Evolutionary conservation across 2,888 invertebrate genomes (phyloP).

Genomic region (Drosophila trichaetosa): DNA sequence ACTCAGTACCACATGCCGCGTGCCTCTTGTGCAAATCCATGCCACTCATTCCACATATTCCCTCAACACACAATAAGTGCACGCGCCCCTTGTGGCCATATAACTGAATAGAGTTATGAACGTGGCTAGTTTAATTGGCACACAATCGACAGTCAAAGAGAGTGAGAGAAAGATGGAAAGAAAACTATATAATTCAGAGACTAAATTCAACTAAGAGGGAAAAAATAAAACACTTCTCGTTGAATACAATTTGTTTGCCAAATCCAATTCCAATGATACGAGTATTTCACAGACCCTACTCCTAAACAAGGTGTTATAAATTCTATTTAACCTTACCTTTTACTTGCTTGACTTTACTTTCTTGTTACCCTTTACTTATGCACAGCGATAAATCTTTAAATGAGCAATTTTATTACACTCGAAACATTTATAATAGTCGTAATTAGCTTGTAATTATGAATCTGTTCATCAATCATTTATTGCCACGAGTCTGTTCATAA

Average conservation of each 20-base stretch:
- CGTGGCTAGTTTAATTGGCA: slow-evolving; percentile 45
- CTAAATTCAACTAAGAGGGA: not conserved
- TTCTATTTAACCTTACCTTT: not conserved
- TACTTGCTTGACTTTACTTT: not conserved
- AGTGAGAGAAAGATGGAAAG: not conserved
- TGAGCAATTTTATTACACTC: slow-evolving; percentile 4
- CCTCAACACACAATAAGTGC: slow-evolving; percentile 30
- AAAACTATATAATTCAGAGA: too few relatives aligned
- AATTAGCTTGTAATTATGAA: not conserved
- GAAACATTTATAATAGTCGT: not conserved
- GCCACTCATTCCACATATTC: slow-evolving; percentile 21
- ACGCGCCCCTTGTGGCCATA: slow-evolving; percentile 33
- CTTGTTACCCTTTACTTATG: not conserved
- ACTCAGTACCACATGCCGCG: slow-evolving; percentile 27
- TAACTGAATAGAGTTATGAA: slow-evolving; percentile 47
- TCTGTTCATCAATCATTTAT: slow-evolving; percentile 19
- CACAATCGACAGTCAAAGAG: slow-evolving; percentile 2
- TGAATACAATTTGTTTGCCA: not conserved
- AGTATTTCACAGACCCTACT: not conserved
- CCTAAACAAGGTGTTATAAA: not conserved
- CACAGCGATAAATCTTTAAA: not conserved
- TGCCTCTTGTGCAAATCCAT: slow-evolving; percentile 23
- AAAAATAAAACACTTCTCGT: accelerated
- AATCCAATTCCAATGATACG: not conserved
- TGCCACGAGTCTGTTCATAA: slow-evolving; percentile 1